These are phyloP conservation scores for Axinella damicornis DNA, from an alignment of 37 sponge, comb jelly and placozoan species.

Conservation along the genomic window DNA sequence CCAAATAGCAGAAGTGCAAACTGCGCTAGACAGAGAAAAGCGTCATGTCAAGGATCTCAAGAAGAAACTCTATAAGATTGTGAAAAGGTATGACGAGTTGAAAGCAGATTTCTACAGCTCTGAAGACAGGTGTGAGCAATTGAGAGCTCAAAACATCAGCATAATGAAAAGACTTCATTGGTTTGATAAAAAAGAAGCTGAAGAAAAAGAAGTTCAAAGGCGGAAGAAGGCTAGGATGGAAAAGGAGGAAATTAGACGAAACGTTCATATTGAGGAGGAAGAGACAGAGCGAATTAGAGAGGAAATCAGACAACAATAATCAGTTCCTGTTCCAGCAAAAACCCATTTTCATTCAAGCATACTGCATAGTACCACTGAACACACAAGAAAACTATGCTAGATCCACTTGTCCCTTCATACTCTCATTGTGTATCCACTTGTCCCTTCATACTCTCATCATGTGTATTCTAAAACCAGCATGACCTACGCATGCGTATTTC, in stretches of 20 bases:
- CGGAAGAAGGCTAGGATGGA: slow-evolving; percentile 5
- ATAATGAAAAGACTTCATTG: slow-evolving; percentile 18
- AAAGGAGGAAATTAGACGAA: slow-evolving; percentile 15
- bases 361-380: slow-evolving; percentile 12
- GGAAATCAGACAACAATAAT: slow-evolving; percentile 1
- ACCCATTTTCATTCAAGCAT: slow-evolving; percentile 11
- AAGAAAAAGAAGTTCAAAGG: slow-evolving; percentile 10
- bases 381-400: slow-evolving; percentile 14
- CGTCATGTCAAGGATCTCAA: slow-evolving; percentile 12
- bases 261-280: slow-evolving; percentile 13
- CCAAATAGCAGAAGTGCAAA: slow-evolving; percentile 11
- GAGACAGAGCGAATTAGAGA: slow-evolving; percentile 14
- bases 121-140: slow-evolving; percentile 19
- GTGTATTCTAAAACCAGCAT: background rate
- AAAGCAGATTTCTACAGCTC: slow-evolving; percentile 8
- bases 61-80: slow-evolving; percentile 4
- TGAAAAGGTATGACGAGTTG: slow-evolving; percentile 6
- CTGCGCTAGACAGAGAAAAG: slow-evolving; percentile 15
- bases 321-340: slow-evolving; percentile 15
- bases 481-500: slow-evolving; percentile 12
- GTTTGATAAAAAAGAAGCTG: slow-evolving; percentile 6
- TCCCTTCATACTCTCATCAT: slow-evolving; percentile 12
- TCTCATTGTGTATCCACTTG: slow-evolving; percentile 18
- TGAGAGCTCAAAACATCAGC: slow-evolving; percentile 3
- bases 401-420: slow-evolving; percentile 16